Conservation (phyloP, 1,140 invertebrate species). For the Scaptodrosophila lebanonensis region DNA sequence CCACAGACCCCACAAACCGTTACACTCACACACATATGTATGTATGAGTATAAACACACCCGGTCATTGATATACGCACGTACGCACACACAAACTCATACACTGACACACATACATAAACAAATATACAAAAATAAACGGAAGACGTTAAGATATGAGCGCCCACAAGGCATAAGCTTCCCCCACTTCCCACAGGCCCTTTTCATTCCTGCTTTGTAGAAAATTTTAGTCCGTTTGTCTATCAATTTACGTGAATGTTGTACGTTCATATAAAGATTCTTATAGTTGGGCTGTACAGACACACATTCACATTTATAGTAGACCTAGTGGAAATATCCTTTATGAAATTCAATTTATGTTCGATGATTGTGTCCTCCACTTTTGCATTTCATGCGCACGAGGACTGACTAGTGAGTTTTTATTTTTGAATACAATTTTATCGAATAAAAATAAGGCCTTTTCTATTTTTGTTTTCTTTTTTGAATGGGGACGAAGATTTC, state of each 20-base stretch:
- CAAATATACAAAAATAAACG: constrained; percentile 31
- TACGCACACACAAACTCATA: constrained; percentile 9
- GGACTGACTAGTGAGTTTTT: background rate
- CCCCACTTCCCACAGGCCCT: background rate
- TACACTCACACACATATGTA: background rate
- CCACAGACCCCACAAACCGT: background rate
- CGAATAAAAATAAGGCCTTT: background rate
- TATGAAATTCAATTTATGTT: constrained; percentile 54
- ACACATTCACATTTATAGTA: no score
- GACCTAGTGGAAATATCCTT: constrained; percentile 43
- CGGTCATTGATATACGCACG: constrained; percentile 13
- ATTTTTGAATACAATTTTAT: background rate
- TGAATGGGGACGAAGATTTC: no score
- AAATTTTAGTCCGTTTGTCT: constrained; percentile 11
- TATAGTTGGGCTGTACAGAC: no score
- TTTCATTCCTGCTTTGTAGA: background rate
- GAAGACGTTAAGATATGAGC: constrained; percentile 60
- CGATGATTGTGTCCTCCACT: constrained; percentile 20
- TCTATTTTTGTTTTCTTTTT: no score
- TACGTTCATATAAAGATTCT: constrained; percentile 26
- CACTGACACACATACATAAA: constrained; percentile 1
- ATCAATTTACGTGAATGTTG: background rate
- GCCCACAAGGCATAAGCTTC: constrained; percentile 20
- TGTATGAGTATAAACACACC: background rate
- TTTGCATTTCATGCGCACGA: constrained; percentile 8